Percentiles rank a stretch among this genome's conserved stretches.
These are phyloP conservation scores for Trachymyrmex septentrionalis DNA, from an alignment of 1,140 invertebrate species.

Conservation along the genomic window DNA sequence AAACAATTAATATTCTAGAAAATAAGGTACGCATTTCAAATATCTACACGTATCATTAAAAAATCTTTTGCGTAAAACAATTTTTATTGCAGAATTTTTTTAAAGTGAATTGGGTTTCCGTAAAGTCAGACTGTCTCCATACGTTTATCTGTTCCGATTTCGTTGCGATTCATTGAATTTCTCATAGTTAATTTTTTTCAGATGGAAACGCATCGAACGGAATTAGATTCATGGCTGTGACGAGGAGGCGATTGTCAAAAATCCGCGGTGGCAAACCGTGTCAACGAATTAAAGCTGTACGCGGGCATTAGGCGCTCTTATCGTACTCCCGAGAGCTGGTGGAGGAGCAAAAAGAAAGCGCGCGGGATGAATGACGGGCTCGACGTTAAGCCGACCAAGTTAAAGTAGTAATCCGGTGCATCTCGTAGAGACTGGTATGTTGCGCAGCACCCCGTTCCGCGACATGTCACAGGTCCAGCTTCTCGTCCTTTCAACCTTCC, in stretches of 20 bases:
- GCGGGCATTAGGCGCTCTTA: slow-evolving; percentile 10
- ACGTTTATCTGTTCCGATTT: not conserved
- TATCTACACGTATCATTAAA: not conserved
- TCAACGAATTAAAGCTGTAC: slow-evolving; percentile 9
- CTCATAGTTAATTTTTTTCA: not conserved
- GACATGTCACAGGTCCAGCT: slow-evolving; percentile 68
- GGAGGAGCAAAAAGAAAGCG: slow-evolving; percentile 73
- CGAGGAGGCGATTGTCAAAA: no score
- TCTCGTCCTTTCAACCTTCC: slow-evolving; percentile 62
- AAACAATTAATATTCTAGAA: not conserved
- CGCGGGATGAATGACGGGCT: slow-evolving; percentile 74
- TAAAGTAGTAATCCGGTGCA: slow-evolving; percentile 77
- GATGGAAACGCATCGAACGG: not conserved
- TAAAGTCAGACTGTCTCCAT: not conserved
- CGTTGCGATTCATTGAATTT: not conserved
- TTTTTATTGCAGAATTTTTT: not conserved
- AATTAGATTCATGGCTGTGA: no score
- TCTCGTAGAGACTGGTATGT: slow-evolving; percentile 63
- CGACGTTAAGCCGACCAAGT: slow-evolving; percentile 71
- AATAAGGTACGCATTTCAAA: not conserved
- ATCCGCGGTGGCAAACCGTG: not conserved
- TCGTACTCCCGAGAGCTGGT: slow-evolving; percentile 55
- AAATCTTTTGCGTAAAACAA: not conserved
- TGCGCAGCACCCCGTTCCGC: slow-evolving; percentile 32
- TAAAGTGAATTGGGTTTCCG: not conserved